Percentiles rank a stretch among this genome's conserved stretches.
Evolutionary conservation across 2,113 vertebrate species (phyloP).

Genomic region (Isurus oxyrinchus): DNA sequence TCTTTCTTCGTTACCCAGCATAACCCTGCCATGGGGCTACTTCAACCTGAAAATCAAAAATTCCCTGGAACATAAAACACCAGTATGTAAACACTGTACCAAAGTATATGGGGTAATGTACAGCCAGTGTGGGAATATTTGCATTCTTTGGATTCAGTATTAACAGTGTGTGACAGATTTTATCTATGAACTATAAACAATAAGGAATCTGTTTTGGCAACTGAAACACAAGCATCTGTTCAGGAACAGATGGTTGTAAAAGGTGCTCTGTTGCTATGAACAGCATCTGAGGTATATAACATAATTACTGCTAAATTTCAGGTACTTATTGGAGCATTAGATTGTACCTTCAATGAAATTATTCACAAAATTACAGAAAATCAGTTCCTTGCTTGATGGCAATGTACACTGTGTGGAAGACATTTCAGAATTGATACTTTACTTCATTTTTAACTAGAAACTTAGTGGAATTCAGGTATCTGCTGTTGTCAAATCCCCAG

Average conservation of each 20-base stretch:
- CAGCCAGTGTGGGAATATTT: conserved; percentile 30
- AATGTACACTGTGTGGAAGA: background rate
- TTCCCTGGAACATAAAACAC: conserved; percentile 6
- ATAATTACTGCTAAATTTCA: conserved; percentile 29
- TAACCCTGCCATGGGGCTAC: background rate
- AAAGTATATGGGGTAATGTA: background rate
- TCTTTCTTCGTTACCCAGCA: background rate
- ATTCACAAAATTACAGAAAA: background rate
- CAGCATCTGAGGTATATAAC: conserved; percentile 3
- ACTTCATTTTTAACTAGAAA: background rate
- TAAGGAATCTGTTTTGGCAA: conserved; percentile 35
- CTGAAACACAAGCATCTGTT: conserved; percentile 4
- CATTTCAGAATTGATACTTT: background rate
- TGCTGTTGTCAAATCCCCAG: background rate
- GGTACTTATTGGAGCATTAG: background rate
- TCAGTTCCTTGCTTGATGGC: background rate
- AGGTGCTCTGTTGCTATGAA: conserved; percentile 11
- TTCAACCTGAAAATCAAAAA: background rate
- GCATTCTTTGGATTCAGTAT: conserved; percentile 32
- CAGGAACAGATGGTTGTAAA: conserved; percentile 32
- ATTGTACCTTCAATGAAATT: conserved; percentile 4
- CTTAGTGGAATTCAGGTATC: background rate
- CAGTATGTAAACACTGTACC: background rate
- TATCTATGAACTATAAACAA: conserved; percentile 33
- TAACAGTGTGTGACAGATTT: conserved; percentile 38